Percentiles rank a stretch among this genome's conserved stretches.
phyloP scores from a whole-genome alignment of 1,140 invertebrate species.

The Pseudachorutes palmiensis region DNA sequence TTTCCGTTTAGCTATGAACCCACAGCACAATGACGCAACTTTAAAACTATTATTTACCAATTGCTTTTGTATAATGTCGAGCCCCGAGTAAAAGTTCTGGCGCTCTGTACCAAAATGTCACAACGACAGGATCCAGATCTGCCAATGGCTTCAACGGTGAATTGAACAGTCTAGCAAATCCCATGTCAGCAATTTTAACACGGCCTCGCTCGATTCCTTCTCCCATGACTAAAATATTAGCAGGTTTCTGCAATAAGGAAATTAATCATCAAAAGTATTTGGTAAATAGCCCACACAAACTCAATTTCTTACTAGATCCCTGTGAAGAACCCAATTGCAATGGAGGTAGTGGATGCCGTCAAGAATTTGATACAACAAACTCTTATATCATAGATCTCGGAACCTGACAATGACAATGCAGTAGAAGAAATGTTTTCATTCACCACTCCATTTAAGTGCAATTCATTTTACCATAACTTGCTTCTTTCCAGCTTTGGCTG shows the following conservation, averaged over 20 bases:
- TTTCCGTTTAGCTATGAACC: not conserved
- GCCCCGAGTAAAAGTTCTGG: constrained; percentile 85
- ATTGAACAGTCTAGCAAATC: constrained; percentile 98
- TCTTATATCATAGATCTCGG: constrained; percentile 98
- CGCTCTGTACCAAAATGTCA: constrained; percentile 87
- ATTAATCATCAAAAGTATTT: constrained; percentile 14
- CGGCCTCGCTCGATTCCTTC: constrained; percentile 93
- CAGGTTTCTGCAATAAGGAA: constrained; percentile 72
- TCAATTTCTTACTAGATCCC: constrained; percentile 73
- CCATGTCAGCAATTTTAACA: constrained; percentile 99
- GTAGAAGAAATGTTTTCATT: not conserved
- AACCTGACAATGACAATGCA: constrained; percentile 41
- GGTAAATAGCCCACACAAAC: not conserved
- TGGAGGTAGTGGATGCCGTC: constrained; percentile 99
- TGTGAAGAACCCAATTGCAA: constrained; percentile 98
- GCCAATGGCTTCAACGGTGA: constrained; percentile 95
- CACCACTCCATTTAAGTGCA: not conserved
- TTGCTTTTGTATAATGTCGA: constrained; percentile 97
- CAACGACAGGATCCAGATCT: constrained; percentile 97
- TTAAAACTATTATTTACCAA: constrained; percentile 54
- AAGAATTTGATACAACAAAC: constrained; percentile 94
- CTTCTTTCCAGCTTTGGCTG: constrained; percentile 97
- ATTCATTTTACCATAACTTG: constrained; percentile 65
- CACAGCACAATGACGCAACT: not conserved
- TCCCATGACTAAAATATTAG: constrained; percentile 99